Conservation (phyloP, 2,113 vertebrate species). For the Heliornis fulica region DNA sequence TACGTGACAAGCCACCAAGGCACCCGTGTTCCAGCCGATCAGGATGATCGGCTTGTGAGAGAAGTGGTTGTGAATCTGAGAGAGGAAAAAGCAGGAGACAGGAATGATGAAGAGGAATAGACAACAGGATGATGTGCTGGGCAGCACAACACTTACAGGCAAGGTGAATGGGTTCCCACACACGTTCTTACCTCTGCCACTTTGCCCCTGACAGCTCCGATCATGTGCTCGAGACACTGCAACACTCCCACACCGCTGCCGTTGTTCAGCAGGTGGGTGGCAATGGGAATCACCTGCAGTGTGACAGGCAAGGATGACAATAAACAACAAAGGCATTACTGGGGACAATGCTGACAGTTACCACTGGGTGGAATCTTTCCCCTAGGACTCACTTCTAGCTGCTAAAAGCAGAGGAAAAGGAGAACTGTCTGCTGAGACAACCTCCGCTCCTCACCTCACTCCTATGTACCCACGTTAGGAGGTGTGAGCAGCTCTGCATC, state of each 20-base stretch:
- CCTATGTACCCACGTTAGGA: background rate
- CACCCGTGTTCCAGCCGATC: constrained; percentile 95
- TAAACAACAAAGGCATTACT: fast-evolving
- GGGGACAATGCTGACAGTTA: fast-evolving
- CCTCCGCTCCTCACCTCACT: background rate
- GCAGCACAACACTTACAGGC: background rate
- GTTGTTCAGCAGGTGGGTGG: constrained; percentile 84
- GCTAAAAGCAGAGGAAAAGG: background rate
- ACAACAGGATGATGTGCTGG: fast-evolving
- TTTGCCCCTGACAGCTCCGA: constrained; percentile 87
- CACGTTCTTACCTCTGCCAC: constrained; percentile 88
- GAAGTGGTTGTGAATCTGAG: constrained; percentile 92
- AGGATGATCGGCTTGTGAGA: constrained; percentile 94
- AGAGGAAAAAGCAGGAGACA: background rate
- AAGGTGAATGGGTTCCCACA: fast-evolving
- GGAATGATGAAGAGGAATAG: background rate
- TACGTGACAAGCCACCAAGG: constrained; percentile 94
- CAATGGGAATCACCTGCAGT: constrained; percentile 88
- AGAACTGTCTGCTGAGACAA: background rate
- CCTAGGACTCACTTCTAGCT: background rate
- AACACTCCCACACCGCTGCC: constrained; percentile 85
- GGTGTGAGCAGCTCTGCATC: background rate
- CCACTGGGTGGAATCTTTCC: fast-evolving
- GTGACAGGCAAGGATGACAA: background rate
- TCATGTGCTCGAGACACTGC: constrained; percentile 97